Evolutionary conservation across 2,113 vertebrate genomes (phyloP).

Genomic region (Raja brachyura): DNA sequence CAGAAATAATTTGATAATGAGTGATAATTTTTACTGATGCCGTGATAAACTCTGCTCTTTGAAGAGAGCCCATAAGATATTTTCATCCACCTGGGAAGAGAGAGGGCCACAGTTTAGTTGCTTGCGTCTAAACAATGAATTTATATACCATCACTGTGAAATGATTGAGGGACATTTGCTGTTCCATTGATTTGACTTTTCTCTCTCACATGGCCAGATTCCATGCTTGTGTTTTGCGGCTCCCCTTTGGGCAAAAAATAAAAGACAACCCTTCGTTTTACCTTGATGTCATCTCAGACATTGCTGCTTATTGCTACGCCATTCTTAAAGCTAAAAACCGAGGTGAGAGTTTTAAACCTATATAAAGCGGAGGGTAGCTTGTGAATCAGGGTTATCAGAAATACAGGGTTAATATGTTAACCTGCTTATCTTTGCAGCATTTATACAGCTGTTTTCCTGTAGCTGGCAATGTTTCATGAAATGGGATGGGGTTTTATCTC

Average conservation of each 20-base stretch:
- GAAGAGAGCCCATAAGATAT: background rate
- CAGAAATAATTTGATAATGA: too few relatives aligned
- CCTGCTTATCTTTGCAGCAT: background rate
- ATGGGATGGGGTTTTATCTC: background rate
- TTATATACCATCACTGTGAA: background rate
- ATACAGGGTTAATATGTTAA: background rate
- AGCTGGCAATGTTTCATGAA: background rate
- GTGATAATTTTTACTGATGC: too few relatives aligned
- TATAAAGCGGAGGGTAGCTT: background rate
- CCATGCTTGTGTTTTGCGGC: constrained; percentile 73
- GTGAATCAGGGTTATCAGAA: too few relatives aligned
- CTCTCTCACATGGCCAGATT: constrained; percentile 58
- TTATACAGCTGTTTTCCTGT: background rate
- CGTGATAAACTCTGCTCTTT: too few relatives aligned
- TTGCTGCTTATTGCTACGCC: constrained; percentile 53
- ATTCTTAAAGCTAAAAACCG: constrained; percentile 63
- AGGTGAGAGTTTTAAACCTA: constrained; percentile 52
- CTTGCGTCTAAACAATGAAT: background rate
- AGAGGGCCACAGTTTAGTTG: background rate
- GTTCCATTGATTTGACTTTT: background rate
- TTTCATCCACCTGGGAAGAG: background rate
- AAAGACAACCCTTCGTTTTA: constrained; percentile 71
- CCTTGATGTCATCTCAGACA: constrained; percentile 66
- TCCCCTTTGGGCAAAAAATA: constrained; percentile 73
- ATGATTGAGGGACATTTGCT: background rate